Evolutionary conservation across 2,113 vertebrate species (phyloP).

Genomic region (Pao palembangensis): DNA sequence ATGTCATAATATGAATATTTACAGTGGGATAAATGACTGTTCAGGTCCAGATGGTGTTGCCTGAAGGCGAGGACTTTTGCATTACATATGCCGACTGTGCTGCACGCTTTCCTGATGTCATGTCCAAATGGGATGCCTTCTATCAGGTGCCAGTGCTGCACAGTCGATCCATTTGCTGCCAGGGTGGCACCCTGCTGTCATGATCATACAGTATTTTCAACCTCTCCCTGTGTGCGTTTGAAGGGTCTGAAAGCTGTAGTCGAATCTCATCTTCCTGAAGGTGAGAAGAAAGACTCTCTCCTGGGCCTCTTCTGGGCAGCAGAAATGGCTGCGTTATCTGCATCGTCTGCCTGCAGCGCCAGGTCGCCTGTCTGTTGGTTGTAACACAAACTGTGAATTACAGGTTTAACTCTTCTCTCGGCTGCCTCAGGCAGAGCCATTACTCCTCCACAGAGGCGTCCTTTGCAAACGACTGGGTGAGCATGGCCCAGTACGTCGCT

Average conservation of each 20-base stretch:
- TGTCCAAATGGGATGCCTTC: slow-evolving; percentile 66
- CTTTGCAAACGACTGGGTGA: slow-evolving; percentile 57
- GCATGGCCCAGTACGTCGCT: slow-evolving; percentile 53
- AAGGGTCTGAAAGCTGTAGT: slow-evolving; percentile 55
- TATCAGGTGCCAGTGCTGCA: slow-evolving; percentile 44
- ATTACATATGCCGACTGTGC: slow-evolving; percentile 55
- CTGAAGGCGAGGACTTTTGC: slow-evolving; percentile 54
- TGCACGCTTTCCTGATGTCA: slow-evolving; percentile 47
- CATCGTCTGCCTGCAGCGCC: slow-evolving; percentile 42
- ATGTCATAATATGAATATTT: background rate
- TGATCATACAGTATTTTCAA: no score
- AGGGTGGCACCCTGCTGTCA: no score
- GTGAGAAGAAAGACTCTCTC: slow-evolving; percentile 61
- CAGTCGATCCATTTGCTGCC: no score
- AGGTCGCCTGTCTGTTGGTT: slow-evolving; percentile 35
- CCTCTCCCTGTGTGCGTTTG: background rate
- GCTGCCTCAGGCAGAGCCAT: slow-evolving; percentile 43
- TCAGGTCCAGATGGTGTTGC: slow-evolving; percentile 58
- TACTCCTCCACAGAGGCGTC: slow-evolving; percentile 54
- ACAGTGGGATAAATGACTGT: background rate
- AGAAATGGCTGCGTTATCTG: slow-evolving; percentile 29
- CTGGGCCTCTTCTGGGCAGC: slow-evolving; percentile 64
- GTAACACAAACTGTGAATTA: no score
- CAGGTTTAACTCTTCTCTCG: background rate
- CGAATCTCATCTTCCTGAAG: slow-evolving; percentile 33